A percentile compares a stretch with the other conserved stretches of the same genome.
Evolutionary conservation across 2,113 vertebrate species (phyloP).

Genomic region (Peromyscus californicus): DNA sequence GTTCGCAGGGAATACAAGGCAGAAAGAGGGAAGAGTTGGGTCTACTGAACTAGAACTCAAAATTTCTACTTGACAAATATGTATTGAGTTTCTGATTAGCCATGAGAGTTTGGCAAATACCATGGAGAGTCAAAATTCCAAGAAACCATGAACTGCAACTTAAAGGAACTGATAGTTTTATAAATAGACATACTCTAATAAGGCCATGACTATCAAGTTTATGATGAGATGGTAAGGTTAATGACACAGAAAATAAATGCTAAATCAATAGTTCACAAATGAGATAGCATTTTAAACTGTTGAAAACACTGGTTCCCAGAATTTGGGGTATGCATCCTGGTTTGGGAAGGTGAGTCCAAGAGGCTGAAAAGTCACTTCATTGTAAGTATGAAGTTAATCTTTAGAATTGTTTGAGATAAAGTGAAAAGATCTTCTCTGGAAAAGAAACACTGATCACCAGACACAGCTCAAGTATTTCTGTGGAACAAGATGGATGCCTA

Average conservation of each 20-base stretch:
- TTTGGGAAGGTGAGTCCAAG: neutral
- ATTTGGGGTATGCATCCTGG: neutral
- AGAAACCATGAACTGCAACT: conserved; percentile 17
- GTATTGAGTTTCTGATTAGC: neutral
- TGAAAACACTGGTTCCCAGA: neutral
- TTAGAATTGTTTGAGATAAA: conserved; percentile 22
- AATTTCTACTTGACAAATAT: conserved; percentile 35
- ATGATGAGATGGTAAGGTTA: conserved; percentile 39
- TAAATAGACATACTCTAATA: conserved; percentile 1
- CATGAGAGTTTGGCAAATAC: neutral
- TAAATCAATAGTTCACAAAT: neutral
- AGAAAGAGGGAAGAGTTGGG: neutral
- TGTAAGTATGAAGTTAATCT: neutral
- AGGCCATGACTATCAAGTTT: neutral
- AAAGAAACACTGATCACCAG: neutral
- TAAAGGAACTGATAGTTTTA: neutral
- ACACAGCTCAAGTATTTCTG: neutral
- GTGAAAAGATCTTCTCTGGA: neutral
- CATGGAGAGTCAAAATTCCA: neutral
- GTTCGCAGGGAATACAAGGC: neutral
- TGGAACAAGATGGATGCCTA: neutral
- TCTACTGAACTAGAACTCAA: conserved; percentile 26
- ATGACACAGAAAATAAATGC: conserved; percentile 27
- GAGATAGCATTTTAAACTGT: neutral
- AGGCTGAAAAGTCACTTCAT: neutral